These are phyloP conservation scores for Neodiprion lecontei DNA, from an alignment of 1,140 invertebrate genomes.

Conservation along the genomic window DNA sequence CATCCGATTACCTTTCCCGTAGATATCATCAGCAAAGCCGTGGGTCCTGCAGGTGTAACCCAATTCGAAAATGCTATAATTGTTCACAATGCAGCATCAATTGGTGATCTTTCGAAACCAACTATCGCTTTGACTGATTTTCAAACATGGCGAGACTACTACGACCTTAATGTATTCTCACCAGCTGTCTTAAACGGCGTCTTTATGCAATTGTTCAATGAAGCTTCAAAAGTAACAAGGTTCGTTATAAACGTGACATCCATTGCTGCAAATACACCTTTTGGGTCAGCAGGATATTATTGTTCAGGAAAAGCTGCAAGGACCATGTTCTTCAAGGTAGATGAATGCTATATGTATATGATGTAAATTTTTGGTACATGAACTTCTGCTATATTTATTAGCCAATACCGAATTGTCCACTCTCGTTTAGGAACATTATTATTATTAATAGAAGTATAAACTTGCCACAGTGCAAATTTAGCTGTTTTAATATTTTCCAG, in stretches of 20 bases:
- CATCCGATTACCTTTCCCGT: conserved; percentile 16
- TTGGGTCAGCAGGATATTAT: conserved; percentile 78
- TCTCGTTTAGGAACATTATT: no score
- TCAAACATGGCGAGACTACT: conserved; percentile 68
- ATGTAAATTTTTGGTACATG: neutral
- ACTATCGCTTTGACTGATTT: conserved; percentile 66
- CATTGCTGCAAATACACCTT: conserved; percentile 76
- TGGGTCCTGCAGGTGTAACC: conserved; percentile 45
- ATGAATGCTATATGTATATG: neutral
- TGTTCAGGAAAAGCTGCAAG: conserved; percentile 83
- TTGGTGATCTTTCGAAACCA: conserved; percentile 72
- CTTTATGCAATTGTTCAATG: conserved; percentile 66
- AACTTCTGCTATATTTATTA: neutral
- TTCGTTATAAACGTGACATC: conserved; percentile 85
- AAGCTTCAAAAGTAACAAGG: conserved; percentile 38
- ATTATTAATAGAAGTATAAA: no score
- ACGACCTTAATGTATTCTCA: conserved; percentile 77
- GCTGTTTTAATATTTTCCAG: conserved; percentile 8
- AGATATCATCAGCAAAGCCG: conserved; percentile 48
- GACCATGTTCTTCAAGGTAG: conserved; percentile 79
- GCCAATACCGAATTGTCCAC: no score
- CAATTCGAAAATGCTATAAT: conserved; percentile 73
- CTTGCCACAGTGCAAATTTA: conserved; percentile 5
- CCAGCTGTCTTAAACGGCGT: conserved; percentile 74
- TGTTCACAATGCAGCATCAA: conserved; percentile 85